A percentile compares a stretch with the other conserved stretches of the same genome.
Evolutionary conservation across 2,113 vertebrate species (phyloP).

Genomic region (Hystrix brachyura): DNA sequence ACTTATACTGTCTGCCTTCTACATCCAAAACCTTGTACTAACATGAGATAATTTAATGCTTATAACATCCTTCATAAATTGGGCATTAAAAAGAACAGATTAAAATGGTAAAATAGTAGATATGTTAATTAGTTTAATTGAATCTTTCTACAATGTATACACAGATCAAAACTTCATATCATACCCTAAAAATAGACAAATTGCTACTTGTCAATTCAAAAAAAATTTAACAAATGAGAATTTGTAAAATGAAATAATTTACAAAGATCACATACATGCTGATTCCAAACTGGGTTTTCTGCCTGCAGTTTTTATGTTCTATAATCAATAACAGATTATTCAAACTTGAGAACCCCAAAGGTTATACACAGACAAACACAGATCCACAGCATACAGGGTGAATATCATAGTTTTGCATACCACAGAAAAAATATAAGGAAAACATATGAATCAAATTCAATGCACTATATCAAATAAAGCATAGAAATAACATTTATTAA

Average conservation of each 20-base stretch:
- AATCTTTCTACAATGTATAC: background rate
- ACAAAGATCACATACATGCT: background rate
- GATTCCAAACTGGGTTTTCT: background rate
- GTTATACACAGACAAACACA: too few species aligned
- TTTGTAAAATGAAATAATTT: conserved; percentile 23
- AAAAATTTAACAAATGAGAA: background rate
- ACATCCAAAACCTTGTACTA: background rate
- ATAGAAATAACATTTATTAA: background rate
- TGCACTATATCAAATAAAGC: background rate
- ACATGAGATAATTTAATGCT: conserved; percentile 1
- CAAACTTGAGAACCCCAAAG: background rate
- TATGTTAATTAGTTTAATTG: background rate
- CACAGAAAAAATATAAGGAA: background rate
- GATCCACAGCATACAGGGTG: fast-evolving
- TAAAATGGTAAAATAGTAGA: background rate
- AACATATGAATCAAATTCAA: background rate
- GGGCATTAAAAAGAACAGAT: background rate
- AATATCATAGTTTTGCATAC: background rate
- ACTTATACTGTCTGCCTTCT: background rate
- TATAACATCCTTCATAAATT: background rate
- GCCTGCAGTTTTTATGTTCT: background rate
- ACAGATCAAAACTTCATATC: background rate
- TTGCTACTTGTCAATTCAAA: background rate
- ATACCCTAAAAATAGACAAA: background rate
- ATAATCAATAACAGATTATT: background rate